Percentiles rank a stretch among this genome's conserved stretches.
These are phyloP conservation scores for Brachypteracias leptosomus DNA, from an alignment of 2,113 vertebrate genomes.

Conservation along the genomic window DNA sequence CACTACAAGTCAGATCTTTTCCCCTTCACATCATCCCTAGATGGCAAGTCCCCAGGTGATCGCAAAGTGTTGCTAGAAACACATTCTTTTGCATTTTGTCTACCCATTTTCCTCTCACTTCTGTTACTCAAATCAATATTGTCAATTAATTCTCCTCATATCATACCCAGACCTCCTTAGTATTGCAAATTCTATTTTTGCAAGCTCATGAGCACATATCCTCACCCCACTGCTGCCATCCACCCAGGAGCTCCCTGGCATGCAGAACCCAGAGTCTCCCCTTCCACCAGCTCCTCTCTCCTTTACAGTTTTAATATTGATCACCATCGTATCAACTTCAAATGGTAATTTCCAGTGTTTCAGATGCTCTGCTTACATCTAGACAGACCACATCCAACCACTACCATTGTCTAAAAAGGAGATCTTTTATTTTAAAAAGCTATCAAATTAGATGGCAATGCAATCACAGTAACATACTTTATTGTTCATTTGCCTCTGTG, in stretches of 20 bases:
- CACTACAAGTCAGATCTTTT: neutral
- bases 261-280: rapidly evolving
- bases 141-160: neutral
- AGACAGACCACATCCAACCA: neutral
- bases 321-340: neutral
- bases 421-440: neutral
- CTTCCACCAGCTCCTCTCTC: neutral
- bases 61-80: neutral
- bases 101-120: neutral
- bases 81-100: neutral
- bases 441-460: neutral
- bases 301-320: neutral
- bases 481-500: neutral
- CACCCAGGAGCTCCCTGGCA: neutral
- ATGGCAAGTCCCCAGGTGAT: neutral
- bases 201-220: neutral
- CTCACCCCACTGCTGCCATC: rapidly evolving
- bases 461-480: neutral
- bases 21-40: neutral
- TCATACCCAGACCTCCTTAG: neutral
- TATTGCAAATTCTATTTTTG: neutral
- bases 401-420: neutral
- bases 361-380: neutral
- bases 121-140: neutral
- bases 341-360: neutral